These are phyloP conservation scores for Machimus atricapillus DNA, from an alignment of 2,888 invertebrate species.

Conservation along the genomic window DNA sequence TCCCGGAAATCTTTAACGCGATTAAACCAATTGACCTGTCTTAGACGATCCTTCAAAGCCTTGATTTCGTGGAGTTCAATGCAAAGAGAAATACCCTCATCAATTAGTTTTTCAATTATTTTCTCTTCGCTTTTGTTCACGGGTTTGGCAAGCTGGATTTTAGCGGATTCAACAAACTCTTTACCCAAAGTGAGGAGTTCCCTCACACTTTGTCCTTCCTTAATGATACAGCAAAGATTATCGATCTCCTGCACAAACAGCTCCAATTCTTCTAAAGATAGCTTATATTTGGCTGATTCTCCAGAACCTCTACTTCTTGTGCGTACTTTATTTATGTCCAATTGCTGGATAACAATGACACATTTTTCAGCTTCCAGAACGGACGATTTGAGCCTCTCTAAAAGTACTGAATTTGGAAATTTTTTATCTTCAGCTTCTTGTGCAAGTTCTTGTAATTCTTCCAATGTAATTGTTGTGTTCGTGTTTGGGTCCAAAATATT, in stretches of 20 bases:
- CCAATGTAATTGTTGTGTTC: constrained; percentile 70
- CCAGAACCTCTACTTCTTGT: constrained; percentile 81
- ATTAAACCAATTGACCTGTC: constrained; percentile 79
- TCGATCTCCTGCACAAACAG: constrained; percentile 89
- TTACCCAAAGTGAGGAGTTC: constrained; percentile 77
- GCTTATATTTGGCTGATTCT: constrained; percentile 80
- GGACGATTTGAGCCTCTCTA: constrained; percentile 73
- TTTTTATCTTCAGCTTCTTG: constrained; percentile 78
- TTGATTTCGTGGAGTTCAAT: constrained; percentile 84
- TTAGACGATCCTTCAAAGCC: constrained; percentile 72
- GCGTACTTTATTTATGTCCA: constrained; percentile 87
- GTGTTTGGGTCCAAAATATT: constrained; percentile 82
- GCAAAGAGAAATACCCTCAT: constrained; percentile 81
- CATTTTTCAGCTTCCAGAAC: constrained; percentile 92
- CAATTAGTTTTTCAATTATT: constrained; percentile 79
- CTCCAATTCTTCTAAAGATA: constrained; percentile 86
- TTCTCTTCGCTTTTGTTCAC: constrained; percentile 58
- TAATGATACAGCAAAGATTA: constrained; percentile 83
- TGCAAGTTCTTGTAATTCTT: constrained; percentile 73
- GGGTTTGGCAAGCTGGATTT: constrained; percentile 67
- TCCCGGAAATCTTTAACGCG: constrained; percentile 66
- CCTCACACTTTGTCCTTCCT: constrained; percentile 80
- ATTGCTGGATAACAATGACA: constrained; percentile 86
- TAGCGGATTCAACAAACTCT: constrained; percentile 77
- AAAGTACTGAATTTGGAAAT: constrained; percentile 73